Evolutionary conservation across 1,140 invertebrate genomes (phyloP).

Genomic region (Cherax quadricarinatus): DNA sequence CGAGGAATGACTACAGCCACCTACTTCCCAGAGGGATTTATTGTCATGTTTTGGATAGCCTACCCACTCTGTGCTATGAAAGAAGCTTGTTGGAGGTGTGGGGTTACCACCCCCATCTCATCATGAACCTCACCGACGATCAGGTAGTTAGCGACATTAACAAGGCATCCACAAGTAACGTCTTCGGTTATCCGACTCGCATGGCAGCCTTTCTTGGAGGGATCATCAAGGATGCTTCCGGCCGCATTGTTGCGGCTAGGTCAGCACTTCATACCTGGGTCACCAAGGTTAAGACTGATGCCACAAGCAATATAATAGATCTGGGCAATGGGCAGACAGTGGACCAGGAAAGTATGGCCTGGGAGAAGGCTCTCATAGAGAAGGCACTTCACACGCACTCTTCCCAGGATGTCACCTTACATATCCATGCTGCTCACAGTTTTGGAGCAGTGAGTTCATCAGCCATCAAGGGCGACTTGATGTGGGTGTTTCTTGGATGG

Average conservation of each 20-base stretch:
- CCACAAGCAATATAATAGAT: constrained; percentile 82
- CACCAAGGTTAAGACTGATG: constrained; percentile 81
- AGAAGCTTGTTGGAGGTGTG: constrained; percentile 50
- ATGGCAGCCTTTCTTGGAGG: constrained; percentile 80
- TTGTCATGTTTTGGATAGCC: not conserved
- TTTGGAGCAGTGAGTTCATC: constrained; percentile 72
- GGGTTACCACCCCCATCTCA: not conserved
- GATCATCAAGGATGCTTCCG: constrained; percentile 79
- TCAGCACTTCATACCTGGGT: constrained; percentile 82
- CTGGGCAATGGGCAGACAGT: constrained; percentile 86
- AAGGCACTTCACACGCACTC: constrained; percentile 80
- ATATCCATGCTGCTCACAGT: constrained; percentile 52
- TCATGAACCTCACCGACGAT: constrained; percentile 29
- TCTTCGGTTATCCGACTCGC: not conserved
- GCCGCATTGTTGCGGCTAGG: constrained; percentile 82
- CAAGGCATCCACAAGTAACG: not conserved
- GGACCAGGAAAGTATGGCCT: constrained; percentile 73
- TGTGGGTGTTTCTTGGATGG: constrained; percentile 79
- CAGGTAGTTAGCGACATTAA: constrained; percentile 36
- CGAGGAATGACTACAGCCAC: not conserved
- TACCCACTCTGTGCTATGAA: constrained; percentile 34
- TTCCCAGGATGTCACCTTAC: not conserved
- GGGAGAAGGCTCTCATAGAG: constrained; percentile 64
- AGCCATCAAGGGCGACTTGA: constrained; percentile 79
- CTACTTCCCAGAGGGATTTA: not conserved